Base-by-base conservation (phyloP, 1,140 invertebrate species). In the Aricia agestis region DNA sequence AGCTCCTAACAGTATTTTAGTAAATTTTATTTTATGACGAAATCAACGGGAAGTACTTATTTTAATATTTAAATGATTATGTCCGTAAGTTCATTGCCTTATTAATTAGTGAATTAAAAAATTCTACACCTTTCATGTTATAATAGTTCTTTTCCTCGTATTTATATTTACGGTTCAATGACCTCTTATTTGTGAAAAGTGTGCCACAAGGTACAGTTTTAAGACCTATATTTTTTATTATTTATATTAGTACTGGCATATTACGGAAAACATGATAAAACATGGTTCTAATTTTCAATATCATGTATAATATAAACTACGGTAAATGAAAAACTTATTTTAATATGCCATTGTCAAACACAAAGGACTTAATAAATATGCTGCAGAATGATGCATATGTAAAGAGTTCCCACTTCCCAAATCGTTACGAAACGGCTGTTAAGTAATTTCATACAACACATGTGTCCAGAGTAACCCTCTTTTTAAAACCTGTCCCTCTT, bases 401-500 rank as follows among this genome's bases (percentile, higher is more conserved):
- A 36, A 36, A 36, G 9, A 36, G 36, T 36, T 36, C 36, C 45
- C 45, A 25, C 25, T 11, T 42, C 41, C 45, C 45, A 52, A 52
- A 52, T 52, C 11, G 18, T 63, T 63, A 63, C 19, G 17, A 17
- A 17, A 63, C 15, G 1, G 17, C n/a, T 63, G 18, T 63, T 63
- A 63, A 63, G 59, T 63, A 63, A 63, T 63, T 63, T 25, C 59
- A 63, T 63, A 63, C 59, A 52, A 63, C 59, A 52, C 45, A 52
- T 52, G 59, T 63, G 19, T 25, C 59, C 18, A 63, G 59, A 63
- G 59, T 63, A 63, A 63, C 59, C 59, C 59, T 63, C 59, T 63
- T 59, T 59, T 63, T 25, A 63, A 63, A 63, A 63, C 59, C 59
- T 63, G 59, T 63, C 59, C 59, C 59, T 63, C 17, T 63, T 63